Evolutionary conservation across 2,888 invertebrate genomes (phyloP), one percentile per base, ranked within the genome.

Genomic region (Rosalia funebris): DNA sequence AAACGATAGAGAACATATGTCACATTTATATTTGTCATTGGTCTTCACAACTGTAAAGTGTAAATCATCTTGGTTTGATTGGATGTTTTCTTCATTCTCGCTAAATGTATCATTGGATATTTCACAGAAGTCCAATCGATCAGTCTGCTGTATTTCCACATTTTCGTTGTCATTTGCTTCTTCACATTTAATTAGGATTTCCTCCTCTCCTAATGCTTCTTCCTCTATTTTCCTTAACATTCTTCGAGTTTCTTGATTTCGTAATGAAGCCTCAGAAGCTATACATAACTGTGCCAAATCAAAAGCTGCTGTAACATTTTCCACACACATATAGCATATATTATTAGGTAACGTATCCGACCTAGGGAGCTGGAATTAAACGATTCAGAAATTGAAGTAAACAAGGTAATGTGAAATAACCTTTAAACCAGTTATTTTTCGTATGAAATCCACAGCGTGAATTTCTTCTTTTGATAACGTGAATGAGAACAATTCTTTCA

Each of bases 21-120:
- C 54, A 60, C 75, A 75, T 52, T 57, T 57, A 58, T 74, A 75
- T 59, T 69, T 71, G 46, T 69, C 60, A 36, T 45, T 63, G n/a
- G 44, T 10, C 52, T 60, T 56, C 14, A 57, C 44, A 17, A 41
- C 42, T 4, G 63, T 44, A 11, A 54, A 53, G 15, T 54, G n/a
- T 9, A 50, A 11, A n/a, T 60, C 41, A 15, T 55, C 44, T 11
- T 46, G 46, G 16, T 25, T 20, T 37, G 44, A 39, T 20, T 34
- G 19, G 32, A 15, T 5, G 12, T 36, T 32, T 41, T 31, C 16
- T 12, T 31, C 60, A 50, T 59, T 55, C 45, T 53, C 55, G 42
- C 54, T 37, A 50, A 48, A 52, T 55, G 47, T 54, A 37, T 50
- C 45, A 34, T 54, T 34, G 15, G 53, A 39, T 42, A 36, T 31